A percentile compares a stretch with the other conserved stretches of the same genome.
These are phyloP conservation scores for Dinoponera quadriceps DNA, from an alignment of 1,140 invertebrate genomes.

Conservation along the genomic window DNA sequence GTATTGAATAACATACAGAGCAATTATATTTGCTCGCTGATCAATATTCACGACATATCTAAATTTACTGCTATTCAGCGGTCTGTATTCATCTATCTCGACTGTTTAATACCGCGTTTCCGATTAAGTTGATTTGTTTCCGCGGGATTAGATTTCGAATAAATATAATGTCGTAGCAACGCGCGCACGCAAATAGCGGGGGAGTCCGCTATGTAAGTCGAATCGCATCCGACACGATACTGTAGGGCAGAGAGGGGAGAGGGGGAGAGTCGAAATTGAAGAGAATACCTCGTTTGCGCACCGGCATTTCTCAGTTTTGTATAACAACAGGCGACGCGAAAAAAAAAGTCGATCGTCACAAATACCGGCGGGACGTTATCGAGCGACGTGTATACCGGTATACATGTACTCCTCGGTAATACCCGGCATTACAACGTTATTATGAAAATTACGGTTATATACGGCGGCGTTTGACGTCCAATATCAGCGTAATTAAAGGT, in stretches of 20 bases:
- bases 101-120: slow-evolving; percentile 48
- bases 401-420: no score
- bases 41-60: slow-evolving; percentile 57
- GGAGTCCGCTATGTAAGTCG: slow-evolving; percentile 24
- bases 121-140: slow-evolving; percentile 61
- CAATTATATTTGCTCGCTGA: slow-evolving; percentile 48
- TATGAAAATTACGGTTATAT: no score
- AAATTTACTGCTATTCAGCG: slow-evolving; percentile 59
- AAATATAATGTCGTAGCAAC: slow-evolving; percentile 14
- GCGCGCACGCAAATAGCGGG: slow-evolving; percentile 2
- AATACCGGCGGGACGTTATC: no score
- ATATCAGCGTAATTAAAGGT: no score
- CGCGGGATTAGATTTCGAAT: slow-evolving; percentile 45
- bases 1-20: slow-evolving; percentile 55
- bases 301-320: no score
- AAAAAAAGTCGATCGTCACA: no score
- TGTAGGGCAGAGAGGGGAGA: background rate
- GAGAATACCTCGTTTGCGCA: no score
- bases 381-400: no score
- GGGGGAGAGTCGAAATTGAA: no score
- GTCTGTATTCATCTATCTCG: slow-evolving; percentile 50
- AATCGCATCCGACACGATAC: slow-evolving; percentile 51
- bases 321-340: no score
- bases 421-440: no score
- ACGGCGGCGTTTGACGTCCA: no score